phyloP scores from a whole-genome alignment of 2,888 invertebrate genomes.

The Parnassius glacialis region DNA sequence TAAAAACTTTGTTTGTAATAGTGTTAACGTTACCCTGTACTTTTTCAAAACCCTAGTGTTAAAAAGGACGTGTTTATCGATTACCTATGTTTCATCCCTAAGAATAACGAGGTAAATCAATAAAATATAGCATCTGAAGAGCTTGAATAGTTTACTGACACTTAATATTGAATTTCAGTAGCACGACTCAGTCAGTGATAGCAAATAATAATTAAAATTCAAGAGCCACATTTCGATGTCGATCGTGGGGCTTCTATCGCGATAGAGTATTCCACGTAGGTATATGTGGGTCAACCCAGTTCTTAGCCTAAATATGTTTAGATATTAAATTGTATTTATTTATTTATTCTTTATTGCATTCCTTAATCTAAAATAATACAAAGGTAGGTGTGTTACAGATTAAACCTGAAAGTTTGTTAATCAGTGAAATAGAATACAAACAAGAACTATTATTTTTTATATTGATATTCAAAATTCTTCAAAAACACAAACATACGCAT shows the following conservation, averaged over 20 bases:
- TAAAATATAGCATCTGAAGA: slow-evolving; percentile 5
- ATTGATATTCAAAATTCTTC: slow-evolving; percentile 5
- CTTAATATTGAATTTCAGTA: slow-evolving; percentile 28
- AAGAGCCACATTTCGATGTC: slow-evolving; percentile 55
- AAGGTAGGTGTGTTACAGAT: slow-evolving; percentile 1
- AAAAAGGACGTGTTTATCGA: too few relatives aligned
- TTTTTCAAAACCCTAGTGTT: too few relatives aligned
- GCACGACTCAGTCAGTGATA: slow-evolving; percentile 28
- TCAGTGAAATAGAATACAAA: too few relatives aligned
- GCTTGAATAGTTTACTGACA: slow-evolving; percentile 25
- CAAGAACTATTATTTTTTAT: slow-evolving; percentile 32
- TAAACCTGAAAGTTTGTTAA: too few relatives aligned
- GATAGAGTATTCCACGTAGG: slow-evolving; percentile 50
- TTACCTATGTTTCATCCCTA: too few relatives aligned
- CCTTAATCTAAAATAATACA: too few relatives aligned
- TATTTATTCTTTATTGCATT: too few relatives aligned
- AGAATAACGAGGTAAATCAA: neutral
- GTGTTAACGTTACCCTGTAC: too few relatives aligned
- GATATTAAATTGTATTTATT: slow-evolving; percentile 12
- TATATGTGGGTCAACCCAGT: slow-evolving; percentile 58
- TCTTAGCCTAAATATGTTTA: slow-evolving; percentile 34
- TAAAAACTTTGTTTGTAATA: too few relatives aligned
- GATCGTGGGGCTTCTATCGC: slow-evolving; percentile 50
- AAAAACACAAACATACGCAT: slow-evolving; percentile 18
- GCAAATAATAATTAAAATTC: slow-evolving; percentile 59